phyloP scores from a whole-genome alignment of 2,797 vertebrate genomes.

The Epinephelus coioides region DNA sequence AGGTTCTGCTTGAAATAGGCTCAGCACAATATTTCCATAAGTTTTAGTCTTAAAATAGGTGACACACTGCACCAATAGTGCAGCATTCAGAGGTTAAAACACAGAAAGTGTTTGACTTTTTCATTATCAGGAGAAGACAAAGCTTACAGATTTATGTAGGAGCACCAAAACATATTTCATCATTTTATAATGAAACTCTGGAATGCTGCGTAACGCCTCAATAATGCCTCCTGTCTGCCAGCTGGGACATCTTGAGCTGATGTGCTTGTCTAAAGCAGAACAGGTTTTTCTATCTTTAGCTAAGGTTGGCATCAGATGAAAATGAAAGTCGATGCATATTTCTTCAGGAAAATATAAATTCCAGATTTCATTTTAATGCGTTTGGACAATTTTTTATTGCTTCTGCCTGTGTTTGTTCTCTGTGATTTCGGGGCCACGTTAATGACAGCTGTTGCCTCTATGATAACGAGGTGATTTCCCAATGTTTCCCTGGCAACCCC shows the following conservation, averaged over 20 bases:
- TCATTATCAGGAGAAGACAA: neutral
- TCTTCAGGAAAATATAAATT: slow-evolving; percentile 27
- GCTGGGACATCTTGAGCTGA: slow-evolving; percentile 55
- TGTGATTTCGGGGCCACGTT: slow-evolving; percentile 51
- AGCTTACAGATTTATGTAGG: neutral
- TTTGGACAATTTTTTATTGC: slow-evolving; percentile 13
- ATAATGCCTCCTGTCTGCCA: slow-evolving; percentile 49
- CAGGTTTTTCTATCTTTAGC: slow-evolving; percentile 47
- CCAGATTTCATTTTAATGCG: slow-evolving; percentile 39
- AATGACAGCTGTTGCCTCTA: slow-evolving; percentile 65
- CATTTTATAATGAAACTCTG: neutral
- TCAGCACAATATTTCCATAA: slow-evolving; percentile 49
- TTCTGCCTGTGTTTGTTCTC: slow-evolving; percentile 32
- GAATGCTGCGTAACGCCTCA: slow-evolving; percentile 1
- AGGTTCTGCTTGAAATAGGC: slow-evolving; percentile 59
- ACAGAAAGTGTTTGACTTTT: slow-evolving; percentile 12
- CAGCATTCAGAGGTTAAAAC: neutral
- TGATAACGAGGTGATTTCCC: slow-evolving; percentile 78
- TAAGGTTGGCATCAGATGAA: slow-evolving; percentile 61
- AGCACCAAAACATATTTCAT: neutral
- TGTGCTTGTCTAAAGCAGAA: slow-evolving; percentile 36
- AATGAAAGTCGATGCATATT: slow-evolving; percentile 27
- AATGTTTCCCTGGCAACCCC: slow-evolving; percentile 69
- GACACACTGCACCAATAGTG: slow-evolving; percentile 1
- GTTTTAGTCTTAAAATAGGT: slow-evolving; percentile 42